These are phyloP conservation scores for Drosophila simulans DNA, from an alignment of 1,140 invertebrate genomes.

Conservation along the genomic window DNA sequence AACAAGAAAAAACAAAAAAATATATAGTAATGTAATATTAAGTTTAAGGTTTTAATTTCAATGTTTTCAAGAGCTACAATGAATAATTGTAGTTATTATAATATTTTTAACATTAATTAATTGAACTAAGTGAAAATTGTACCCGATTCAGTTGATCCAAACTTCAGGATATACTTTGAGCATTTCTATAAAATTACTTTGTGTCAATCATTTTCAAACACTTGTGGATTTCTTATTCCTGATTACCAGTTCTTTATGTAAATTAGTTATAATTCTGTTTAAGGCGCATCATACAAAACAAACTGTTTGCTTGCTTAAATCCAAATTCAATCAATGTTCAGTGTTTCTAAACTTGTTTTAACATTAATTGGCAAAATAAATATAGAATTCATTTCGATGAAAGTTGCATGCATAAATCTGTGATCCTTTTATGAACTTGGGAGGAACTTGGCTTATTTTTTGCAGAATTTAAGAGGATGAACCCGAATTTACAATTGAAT, in stretches of 20 bases:
- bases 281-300: constrained; percentile 47
- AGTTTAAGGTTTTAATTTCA: constrained; percentile 57
- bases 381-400: constrained; percentile 64
- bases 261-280: constrained; percentile 54
- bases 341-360: constrained; percentile 55
- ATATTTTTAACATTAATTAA: constrained; percentile 32
- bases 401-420: constrained; percentile 48
- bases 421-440: neutral
- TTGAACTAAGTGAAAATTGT: constrained; percentile 36
- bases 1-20: constrained; percentile 16
- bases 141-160: constrained; percentile 39
- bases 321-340: constrained; percentile 53
- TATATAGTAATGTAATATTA: constrained; percentile 27
- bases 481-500: neutral
- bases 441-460: neutral
- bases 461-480: neutral
- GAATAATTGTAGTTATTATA: constrained; percentile 25
- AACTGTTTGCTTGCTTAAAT: constrained; percentile 44
- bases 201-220: constrained; percentile 25
- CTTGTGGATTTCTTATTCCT: constrained; percentile 27
- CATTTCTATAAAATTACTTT: constrained; percentile 56
- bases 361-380: constrained; percentile 60
- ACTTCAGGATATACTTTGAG: constrained; percentile 36
- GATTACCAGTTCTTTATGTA: constrained; percentile 38
- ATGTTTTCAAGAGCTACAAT: constrained; percentile 56